These are phyloP conservation scores for Drosophila nasuta DNA, from an alignment of 1,140 invertebrate genomes.

Conservation along the genomic window DNA sequence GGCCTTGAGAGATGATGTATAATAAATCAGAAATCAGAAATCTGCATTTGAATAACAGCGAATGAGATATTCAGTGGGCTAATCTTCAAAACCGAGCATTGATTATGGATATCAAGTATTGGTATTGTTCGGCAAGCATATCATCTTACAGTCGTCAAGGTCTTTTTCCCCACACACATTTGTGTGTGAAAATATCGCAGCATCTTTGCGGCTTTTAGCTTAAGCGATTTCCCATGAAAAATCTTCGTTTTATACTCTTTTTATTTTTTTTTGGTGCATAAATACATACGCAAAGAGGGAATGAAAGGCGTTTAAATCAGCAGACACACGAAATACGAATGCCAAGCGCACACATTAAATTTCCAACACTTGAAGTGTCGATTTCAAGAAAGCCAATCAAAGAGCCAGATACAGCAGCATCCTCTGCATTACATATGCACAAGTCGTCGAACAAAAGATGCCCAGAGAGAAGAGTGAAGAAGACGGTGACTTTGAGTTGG, in stretches of 20 bases:
- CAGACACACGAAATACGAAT: neutral
- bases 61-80: conserved; percentile 33
- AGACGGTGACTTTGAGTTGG: conserved; percentile 6
- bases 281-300: conserved; percentile 43
- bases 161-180: conserved; percentile 25
- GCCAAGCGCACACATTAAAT: conserved; percentile 41
- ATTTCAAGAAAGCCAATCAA: conserved; percentile 59
- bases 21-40: conserved; percentile 21
- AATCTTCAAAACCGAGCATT: conserved; percentile 28
- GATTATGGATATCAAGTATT: conserved; percentile 9
- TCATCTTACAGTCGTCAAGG: conserved; percentile 23
- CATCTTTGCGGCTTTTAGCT: conserved; percentile 33
- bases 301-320: conserved; percentile 43
- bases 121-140: conserved; percentile 22
- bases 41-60: conserved; percentile 29
- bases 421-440: conserved; percentile 47
- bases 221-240: conserved; percentile 58
- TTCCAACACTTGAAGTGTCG: conserved; percentile 57
- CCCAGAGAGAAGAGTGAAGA: neutral
- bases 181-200: conserved; percentile 16
- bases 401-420: conserved; percentile 18
- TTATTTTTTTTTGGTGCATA: conserved; percentile 31
- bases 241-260: neutral
- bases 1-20: neutral
- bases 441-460: conserved; percentile 46